Percentiles rank a stretch among this genome's conserved stretches.
These are phyloP conservation scores for Venturia canescens DNA, from an alignment of 1,140 invertebrate species.

Conservation along the genomic window DNA sequence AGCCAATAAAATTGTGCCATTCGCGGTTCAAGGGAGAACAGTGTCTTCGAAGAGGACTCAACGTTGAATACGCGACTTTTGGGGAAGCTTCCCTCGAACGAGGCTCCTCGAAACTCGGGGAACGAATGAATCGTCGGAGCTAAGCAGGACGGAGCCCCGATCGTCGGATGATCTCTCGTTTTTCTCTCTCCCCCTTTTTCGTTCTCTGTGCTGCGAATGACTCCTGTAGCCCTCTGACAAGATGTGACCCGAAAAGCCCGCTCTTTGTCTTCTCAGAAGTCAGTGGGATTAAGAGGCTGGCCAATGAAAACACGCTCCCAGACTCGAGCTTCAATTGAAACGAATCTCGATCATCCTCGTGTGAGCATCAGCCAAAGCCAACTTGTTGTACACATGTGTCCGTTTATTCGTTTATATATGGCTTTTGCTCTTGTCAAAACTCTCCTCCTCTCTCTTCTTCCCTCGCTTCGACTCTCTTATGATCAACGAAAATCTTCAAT, in stretches of 20 bases:
- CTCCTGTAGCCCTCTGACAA: too few species aligned
- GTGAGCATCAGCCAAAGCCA: slow-evolving; percentile 15
- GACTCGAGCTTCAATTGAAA: slow-evolving; percentile 67
- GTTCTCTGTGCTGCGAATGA: background rate
- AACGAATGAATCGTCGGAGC: slow-evolving; percentile 22
- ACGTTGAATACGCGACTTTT: too few species aligned
- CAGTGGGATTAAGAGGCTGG: slow-evolving; percentile 67
- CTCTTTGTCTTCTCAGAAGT: slow-evolving; percentile 49
- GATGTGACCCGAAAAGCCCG: slow-evolving; percentile 41
- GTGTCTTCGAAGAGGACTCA: too few species aligned
- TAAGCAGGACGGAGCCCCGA: background rate
- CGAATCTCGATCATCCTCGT: slow-evolving; percentile 58
- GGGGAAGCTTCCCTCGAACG: too few species aligned
- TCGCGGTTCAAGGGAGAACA: slow-evolving; percentile 41
- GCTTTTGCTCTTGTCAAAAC: too few species aligned
- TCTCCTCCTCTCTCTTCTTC: too few species aligned
- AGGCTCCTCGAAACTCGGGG: background rate
- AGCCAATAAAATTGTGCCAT: slow-evolving; percentile 70
- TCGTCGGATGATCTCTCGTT: background rate
- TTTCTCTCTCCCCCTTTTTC: background rate
- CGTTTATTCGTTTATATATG: too few species aligned
- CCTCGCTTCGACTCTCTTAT: too few species aligned
- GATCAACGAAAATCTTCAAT: too few species aligned
- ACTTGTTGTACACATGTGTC: background rate
- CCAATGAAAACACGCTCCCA: slow-evolving; percentile 64